phyloP scores from a whole-genome alignment of 2,888 invertebrate genomes.

The Auanema freiburgensis region DNA sequence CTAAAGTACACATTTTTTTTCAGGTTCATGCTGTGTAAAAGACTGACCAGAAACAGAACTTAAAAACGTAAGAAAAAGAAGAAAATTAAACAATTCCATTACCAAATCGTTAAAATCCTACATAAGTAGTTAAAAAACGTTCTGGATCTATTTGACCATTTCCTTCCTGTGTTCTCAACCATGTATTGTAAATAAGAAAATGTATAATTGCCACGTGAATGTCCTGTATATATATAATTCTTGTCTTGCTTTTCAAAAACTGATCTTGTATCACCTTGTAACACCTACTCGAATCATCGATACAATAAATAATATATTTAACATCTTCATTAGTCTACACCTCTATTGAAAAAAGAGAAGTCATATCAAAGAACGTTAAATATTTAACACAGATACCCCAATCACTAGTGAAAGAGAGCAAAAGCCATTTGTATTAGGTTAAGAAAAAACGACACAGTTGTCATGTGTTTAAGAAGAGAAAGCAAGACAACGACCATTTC shows the following conservation, averaged over 20 bases:
- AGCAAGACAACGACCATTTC: no score
- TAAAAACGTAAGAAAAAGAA: conserved; percentile 17
- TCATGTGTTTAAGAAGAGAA: no score
- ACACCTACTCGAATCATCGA: no score
- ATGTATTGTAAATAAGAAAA: not conserved
- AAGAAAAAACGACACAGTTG: no score
- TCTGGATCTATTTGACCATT: not conserved
- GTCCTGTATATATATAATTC: no score
- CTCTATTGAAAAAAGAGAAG: no score
- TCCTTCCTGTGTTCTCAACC: not conserved
- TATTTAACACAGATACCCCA: no score
- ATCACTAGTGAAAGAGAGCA: no score
- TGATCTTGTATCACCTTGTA: not conserved
- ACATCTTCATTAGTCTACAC: no score
- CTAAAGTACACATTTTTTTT: conserved; percentile 20
- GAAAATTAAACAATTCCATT: not conserved
- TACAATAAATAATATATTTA: no score
- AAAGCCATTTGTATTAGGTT: no score
- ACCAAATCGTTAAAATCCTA: not conserved
- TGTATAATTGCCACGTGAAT: not conserved
- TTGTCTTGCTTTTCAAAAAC: not conserved
- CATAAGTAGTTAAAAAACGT: not conserved
- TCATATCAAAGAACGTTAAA: no score
- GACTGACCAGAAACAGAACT: conserved; percentile 37
- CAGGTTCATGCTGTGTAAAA: conserved; percentile 58